Evolutionary conservation across 2,888 invertebrate genomes (phyloP).

Genomic region (Spodoptera littoralis): DNA sequence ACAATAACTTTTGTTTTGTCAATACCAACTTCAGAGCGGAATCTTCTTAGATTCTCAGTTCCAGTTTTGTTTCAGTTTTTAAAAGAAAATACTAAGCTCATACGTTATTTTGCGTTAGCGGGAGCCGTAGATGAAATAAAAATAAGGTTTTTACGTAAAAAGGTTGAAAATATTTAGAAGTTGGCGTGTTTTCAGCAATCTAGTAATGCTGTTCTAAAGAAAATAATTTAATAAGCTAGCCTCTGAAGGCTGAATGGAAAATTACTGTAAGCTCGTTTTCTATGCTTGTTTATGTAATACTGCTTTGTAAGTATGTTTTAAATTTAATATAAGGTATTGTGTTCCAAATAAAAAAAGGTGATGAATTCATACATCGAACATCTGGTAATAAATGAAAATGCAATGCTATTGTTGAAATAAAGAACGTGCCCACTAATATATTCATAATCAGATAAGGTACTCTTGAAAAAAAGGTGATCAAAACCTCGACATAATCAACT

Average conservation of each 20-base stretch:
- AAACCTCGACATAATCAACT: too few relatives aligned
- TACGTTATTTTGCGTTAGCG: slow-evolving; percentile 52
- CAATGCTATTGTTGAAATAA: too few relatives aligned
- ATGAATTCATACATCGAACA: too few relatives aligned
- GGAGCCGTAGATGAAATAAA: slow-evolving; percentile 34
- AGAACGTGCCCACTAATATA: too few relatives aligned
- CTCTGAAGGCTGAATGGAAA: slow-evolving; percentile 21
- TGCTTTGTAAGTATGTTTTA: too few relatives aligned
- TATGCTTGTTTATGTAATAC: too few relatives aligned
- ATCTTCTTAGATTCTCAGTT: slow-evolving; percentile 68
- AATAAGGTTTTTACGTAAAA: slow-evolving; percentile 31
- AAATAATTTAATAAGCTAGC: slow-evolving; percentile 22
- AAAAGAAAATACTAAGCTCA: slow-evolving; percentile 62
- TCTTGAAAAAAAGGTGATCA: too few relatives aligned
- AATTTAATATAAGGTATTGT: too few relatives aligned
- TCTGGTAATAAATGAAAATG: too few relatives aligned
- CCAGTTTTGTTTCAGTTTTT: slow-evolving; percentile 67
- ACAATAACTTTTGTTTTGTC: slow-evolving; percentile 68
- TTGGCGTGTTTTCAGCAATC: slow-evolving; percentile 20
- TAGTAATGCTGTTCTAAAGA: slow-evolving; percentile 19
- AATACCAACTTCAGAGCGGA: slow-evolving; percentile 67
- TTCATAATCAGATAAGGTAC: too few relatives aligned
- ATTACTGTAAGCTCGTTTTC: slow-evolving; percentile 4
- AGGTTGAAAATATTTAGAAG: slow-evolving; percentile 48
- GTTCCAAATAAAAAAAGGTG: too few relatives aligned